Percentiles rank a stretch among this genome's conserved stretches.
These are phyloP conservation scores for Phenacoccus solenopsis DNA, from an alignment of 1,140 invertebrate species.

Conservation along the genomic window DNA sequence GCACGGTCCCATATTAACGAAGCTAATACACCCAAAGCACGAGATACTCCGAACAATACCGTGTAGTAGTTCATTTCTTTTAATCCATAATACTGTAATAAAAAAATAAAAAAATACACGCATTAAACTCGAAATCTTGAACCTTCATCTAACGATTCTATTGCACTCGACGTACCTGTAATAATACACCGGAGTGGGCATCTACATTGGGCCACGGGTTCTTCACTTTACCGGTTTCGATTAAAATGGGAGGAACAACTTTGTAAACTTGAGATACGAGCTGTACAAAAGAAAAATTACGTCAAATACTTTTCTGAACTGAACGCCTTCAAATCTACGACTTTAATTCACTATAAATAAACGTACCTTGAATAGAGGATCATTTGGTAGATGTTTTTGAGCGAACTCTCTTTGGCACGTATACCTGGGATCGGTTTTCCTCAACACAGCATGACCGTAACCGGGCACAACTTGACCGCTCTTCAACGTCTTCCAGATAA, in stretches of 20 bases:
- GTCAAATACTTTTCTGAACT: too few relatives aligned
- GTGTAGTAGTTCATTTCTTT: slow-evolving; percentile 99
- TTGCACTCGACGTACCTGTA: slow-evolving; percentile 44
- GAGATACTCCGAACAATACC: slow-evolving; percentile 90
- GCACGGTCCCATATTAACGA: slow-evolving; percentile 91
- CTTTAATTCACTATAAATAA: too few relatives aligned
- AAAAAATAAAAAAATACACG: slow-evolving; percentile 28
- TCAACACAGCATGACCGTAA: slow-evolving; percentile 91
- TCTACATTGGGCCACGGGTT: slow-evolving; percentile 99
- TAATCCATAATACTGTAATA: slow-evolving; percentile 80
- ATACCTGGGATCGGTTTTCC: slow-evolving; percentile 92
- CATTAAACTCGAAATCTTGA: background rate
- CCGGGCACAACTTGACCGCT: slow-evolving; percentile 91
- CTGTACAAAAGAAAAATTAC: slow-evolving; percentile 33
- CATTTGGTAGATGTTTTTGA: slow-evolving; percentile 83
- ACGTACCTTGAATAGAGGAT: slow-evolving; percentile 75
- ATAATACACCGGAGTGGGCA: slow-evolving; percentile 87
- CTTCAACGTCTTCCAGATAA: slow-evolving; percentile 90
- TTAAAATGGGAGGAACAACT: slow-evolving; percentile 81
- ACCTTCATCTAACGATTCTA: background rate
- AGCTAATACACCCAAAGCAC: slow-evolving; percentile 80
- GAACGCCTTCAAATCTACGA: too few relatives aligned
- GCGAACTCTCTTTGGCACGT: slow-evolving; percentile 92
- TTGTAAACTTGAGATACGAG: slow-evolving; percentile 88
- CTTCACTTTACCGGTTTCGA: slow-evolving; percentile 91